These are phyloP conservation scores for Aselliscus stoliczkanus DNA, from an alignment of 2,797 vertebrate genomes.

Conservation along the genomic window DNA sequence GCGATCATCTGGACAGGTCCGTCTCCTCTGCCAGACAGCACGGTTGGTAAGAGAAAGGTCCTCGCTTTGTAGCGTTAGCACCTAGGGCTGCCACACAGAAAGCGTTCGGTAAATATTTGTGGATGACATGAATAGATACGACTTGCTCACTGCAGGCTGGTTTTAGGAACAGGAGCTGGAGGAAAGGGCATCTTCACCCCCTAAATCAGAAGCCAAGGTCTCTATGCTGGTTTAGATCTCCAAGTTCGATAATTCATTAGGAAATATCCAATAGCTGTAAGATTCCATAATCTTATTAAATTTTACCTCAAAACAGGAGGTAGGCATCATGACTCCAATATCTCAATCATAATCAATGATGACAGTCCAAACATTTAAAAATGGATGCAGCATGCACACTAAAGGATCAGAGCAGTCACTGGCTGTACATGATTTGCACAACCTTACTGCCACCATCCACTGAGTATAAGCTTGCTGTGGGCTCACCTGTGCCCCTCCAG, in stretches of 20 bases:
- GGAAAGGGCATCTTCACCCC: neutral
- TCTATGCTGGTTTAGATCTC: neutral
- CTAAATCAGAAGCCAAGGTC: neutral
- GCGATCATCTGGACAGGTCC: neutral
- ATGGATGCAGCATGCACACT: neutral
- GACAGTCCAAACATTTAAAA: neutral
- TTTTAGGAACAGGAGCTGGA: neutral
- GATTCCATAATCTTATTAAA: neutral
- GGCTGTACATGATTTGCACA: neutral
- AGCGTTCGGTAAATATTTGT: neutral
- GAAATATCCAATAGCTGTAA: neutral
- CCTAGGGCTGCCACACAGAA: neutral
- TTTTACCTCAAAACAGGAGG: neutral
- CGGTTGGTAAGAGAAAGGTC: neutral
- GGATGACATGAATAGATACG: neutral
- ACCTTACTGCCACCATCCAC: neutral
- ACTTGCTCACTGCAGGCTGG: neutral
- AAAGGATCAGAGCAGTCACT: no score
- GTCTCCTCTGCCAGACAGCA: neutral
- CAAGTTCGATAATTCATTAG: neutral
- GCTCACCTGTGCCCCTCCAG: neutral
- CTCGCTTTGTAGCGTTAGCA: no score
- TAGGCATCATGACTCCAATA: neutral
- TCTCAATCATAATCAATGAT: neutral
- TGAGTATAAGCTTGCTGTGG: neutral